These are phyloP conservation scores for Tryphoninae sp. DNA, from an alignment of 2,888 invertebrate genomes.

Conservation along the genomic window DNA sequence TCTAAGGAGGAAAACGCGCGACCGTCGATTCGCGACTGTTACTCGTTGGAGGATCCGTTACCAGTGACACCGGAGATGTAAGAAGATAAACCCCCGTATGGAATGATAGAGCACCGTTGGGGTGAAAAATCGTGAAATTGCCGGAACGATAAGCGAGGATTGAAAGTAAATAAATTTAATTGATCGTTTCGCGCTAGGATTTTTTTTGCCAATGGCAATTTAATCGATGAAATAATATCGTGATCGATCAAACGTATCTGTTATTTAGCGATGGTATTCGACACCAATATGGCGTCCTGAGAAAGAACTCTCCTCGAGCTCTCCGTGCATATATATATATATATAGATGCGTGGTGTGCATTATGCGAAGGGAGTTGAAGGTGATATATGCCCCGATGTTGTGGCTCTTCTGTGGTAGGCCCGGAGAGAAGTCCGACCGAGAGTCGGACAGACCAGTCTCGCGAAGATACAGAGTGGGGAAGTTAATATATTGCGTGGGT, in stretches of 20 bases:
- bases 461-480: constrained; percentile 57
- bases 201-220: constrained; percentile 51
- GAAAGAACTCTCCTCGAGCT: constrained; percentile 46
- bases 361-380: constrained; percentile 69
- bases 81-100: not conserved
- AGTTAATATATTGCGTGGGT: constrained; percentile 78
- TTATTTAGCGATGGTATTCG: constrained; percentile 48
- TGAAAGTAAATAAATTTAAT: constrained; percentile 37
- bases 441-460: constrained; percentile 46
- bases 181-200: constrained; percentile 13
- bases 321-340: constrained; percentile 9
- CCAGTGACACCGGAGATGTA: constrained; percentile 6
- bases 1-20: constrained; percentile 22
- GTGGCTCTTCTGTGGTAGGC: constrained; percentile 70
- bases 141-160: constrained; percentile 6
- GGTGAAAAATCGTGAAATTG: constrained; percentile 23
- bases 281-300: constrained; percentile 75
- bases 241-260: not conserved
- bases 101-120: constrained; percentile 27
- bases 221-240: constrained; percentile 27
- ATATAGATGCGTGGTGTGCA: constrained; percentile 18
- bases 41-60: constrained; percentile 27
- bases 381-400: constrained; percentile 76
- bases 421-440: constrained; percentile 56
- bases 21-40: constrained; percentile 43